Conservation (phyloP, 2,797 vertebrate genomes). For the Lacerta agilis region DNA sequence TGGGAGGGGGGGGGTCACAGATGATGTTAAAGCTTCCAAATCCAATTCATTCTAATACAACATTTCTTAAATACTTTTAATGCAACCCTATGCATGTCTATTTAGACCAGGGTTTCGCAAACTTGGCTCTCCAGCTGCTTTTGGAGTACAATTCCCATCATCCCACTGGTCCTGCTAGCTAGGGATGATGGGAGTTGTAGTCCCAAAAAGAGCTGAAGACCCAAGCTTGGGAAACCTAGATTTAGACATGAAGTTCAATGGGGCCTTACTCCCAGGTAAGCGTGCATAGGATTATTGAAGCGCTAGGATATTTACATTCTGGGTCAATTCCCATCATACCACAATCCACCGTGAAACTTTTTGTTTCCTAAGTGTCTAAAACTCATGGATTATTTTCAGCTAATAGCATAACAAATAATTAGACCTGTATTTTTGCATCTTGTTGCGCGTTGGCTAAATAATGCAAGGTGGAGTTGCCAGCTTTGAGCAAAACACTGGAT, state of each 20-base stretch:
- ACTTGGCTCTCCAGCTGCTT: too few species aligned
- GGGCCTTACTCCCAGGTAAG: too few species aligned
- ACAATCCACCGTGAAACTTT: constrained; percentile 33
- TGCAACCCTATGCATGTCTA: too few species aligned
- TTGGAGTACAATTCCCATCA: too few species aligned
- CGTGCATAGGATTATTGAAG: not conserved
- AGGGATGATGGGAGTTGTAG: too few species aligned
- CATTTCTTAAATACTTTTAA: not conserved
- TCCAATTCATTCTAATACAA: not conserved
- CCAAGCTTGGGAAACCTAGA: too few species aligned
- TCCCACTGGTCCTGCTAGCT: too few species aligned
- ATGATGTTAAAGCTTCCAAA: not conserved
- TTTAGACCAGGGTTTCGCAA: not conserved
- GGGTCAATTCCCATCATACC: constrained; percentile 13
- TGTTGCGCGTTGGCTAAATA: not conserved
- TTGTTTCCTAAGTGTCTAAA: constrained; percentile 28
- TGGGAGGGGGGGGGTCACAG: too few species aligned
- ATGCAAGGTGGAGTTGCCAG: not conserved
- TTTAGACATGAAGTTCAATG: not conserved
- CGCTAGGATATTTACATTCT: not conserved
- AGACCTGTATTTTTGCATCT: not conserved
- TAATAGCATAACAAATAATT: not conserved
- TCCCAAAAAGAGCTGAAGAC: too few species aligned
- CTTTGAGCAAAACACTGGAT: not conserved
- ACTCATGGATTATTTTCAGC: not conserved